Percentiles rank a stretch among this genome's conserved stretches.
Evolutionary conservation across 37 sponge, comb jelly and placozoan genomes (phyloP).

Genomic region (Ianthella basta): DNA sequence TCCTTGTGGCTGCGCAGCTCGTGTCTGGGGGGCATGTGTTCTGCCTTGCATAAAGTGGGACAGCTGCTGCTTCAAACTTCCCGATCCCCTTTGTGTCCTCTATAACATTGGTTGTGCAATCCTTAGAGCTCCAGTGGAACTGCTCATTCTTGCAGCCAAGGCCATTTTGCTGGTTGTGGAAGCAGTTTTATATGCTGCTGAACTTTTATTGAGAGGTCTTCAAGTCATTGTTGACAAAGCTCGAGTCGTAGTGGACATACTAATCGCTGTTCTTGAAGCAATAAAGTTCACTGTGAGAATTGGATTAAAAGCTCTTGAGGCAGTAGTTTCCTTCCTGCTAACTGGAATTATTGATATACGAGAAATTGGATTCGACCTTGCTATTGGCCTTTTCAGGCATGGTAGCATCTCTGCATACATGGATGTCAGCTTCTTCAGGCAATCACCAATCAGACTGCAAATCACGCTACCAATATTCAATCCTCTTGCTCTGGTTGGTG

Average conservation of each 20-base stretch:
- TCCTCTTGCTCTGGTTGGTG: constrained; percentile 10
- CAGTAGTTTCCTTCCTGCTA: background rate
- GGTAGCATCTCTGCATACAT: constrained; percentile 1
- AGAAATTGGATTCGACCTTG: constrained; percentile 32
- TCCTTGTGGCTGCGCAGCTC: constrained; percentile 19
- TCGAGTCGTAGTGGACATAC: constrained; percentile 8
- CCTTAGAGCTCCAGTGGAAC: background rate
- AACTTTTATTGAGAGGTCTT: background rate
- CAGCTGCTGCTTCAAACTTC: constrained; percentile 37
- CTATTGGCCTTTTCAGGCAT: background rate
- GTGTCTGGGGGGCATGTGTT: constrained; percentile 38
- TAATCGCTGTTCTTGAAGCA: background rate
- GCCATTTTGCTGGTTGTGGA: background rate
- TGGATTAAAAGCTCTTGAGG: constrained; percentile 1
- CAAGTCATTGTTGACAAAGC: background rate
- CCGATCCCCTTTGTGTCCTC: constrained; percentile 28
- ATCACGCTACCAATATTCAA: constrained; percentile 2
- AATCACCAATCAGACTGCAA: background rate
- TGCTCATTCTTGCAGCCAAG: constrained; percentile 6
- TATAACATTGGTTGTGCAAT: constrained; percentile 19
- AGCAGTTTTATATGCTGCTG: background rate
- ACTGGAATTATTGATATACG: constrained; percentile 17
- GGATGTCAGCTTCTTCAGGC: background rate
- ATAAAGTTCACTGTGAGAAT: background rate
- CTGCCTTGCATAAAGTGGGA: constrained; percentile 4